Evolutionary conservation across 2,888 invertebrate species (phyloP), one percentile per base, ranked within the genome.

Genomic region (Gryllus longicercus): DNA sequence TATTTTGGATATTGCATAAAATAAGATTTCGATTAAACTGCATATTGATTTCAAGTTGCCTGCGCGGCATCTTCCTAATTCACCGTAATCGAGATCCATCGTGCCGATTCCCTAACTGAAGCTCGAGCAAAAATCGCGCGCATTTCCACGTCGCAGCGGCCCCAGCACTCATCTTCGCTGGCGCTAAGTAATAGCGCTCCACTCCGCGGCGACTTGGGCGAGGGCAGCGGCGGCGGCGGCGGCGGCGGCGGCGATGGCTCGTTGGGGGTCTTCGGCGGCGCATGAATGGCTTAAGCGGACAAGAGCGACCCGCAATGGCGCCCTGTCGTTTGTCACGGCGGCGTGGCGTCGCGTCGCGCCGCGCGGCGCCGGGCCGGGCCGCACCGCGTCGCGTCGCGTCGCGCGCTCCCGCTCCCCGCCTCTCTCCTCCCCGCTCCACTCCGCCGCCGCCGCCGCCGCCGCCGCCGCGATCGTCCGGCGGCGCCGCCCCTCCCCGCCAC

Each of bases 301-400:
- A n/a, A 63, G n/a, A 14, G n/a, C 63, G 14, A 14, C n/a, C n/a
- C 63, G 14, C 14, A n/a, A 63, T 63, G n/a, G 63, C n/a, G 63
- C 63, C 63, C 63, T 63, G 63, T 63, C 63, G 63, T 63, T 63
- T 63, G 63, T 63, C 63, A 63, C 63, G 16, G n/a, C 63, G 16
- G 16, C n/a, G 8, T 1, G 4, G 16, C n/a, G 63, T 11, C 63
- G 63, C 38, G 38, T 3, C 2, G n/a, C 63, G 5, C 63, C 10
- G 16, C n/a, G 1, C 5, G 10, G 16, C n/a, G 63, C 11, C 63
- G 63, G 5, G 38, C 25, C 51, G 12, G 16, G 16, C 12, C 12
- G 11, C 1, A 2, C 14, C 2, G n/a, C 63, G 1, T 11, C 10
- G 16, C n/a, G 1, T 11, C 63, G 16, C n/a, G 63, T 63, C 63